Conservation (phyloP, 2,888 invertebrate genomes). For the Cyclophora punctaria region DNA sequence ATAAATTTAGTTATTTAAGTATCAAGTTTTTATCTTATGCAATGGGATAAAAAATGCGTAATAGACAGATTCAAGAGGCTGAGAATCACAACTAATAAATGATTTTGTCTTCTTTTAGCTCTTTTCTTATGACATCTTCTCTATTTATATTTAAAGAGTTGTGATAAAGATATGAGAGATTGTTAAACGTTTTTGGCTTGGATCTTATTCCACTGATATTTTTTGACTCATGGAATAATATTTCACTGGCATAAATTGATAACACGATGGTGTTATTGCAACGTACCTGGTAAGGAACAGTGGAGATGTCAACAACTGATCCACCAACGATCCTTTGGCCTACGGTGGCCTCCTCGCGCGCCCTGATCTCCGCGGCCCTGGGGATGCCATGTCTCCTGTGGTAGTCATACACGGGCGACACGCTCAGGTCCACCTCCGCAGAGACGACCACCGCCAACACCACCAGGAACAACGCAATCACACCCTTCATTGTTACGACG, state of each 20-base stretch:
- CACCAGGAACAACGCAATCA: conserved; percentile 21
- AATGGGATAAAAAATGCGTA: too few species aligned
- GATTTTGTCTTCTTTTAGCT: too few species aligned
- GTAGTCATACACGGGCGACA: conserved; percentile 30
- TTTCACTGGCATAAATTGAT: not conserved
- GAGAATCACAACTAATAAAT: too few species aligned
- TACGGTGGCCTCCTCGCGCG: conserved; percentile 23
- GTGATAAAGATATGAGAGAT: too few species aligned
- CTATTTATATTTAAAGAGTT: too few species aligned
- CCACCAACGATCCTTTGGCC: conserved; percentile 42
- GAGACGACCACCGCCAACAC: conserved; percentile 25
- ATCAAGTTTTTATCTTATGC: too few species aligned
- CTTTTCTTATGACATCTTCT: too few species aligned
- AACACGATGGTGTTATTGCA: not conserved
- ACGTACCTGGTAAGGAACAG: conserved; percentile 45
- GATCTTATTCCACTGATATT: too few species aligned
- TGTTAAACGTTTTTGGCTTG: too few species aligned
- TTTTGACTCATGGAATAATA: too few species aligned
- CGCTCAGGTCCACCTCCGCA: conserved; percentile 18
- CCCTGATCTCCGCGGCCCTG: conserved; percentile 30
- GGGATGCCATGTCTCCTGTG: conserved; percentile 40
- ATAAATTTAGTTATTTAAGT: too few species aligned
- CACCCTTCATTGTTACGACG: conserved; percentile 23
- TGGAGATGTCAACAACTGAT: conserved; percentile 25
- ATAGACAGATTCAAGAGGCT: too few species aligned